Base-by-base conservation (phyloP, 2,888 invertebrate genomes). In the Miltochrista miniata region DNA sequence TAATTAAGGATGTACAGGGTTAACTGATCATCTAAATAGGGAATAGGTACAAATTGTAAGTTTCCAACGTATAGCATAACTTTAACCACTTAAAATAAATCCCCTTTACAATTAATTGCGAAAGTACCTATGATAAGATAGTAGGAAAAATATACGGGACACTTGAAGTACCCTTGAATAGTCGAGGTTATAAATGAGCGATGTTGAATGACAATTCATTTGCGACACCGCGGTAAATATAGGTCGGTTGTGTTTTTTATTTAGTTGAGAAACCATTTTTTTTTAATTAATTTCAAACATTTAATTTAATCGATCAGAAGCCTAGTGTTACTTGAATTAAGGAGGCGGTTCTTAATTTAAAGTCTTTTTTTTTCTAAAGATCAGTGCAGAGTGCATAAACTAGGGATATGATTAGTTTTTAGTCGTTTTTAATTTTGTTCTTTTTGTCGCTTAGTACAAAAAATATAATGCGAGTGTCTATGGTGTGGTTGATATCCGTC, bases 81-180 rank as follows among this genome's bases (percentile, higher is more conserved):
- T n/a, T 18, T 14, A n/a, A n/a, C 31, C 9, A 48, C 33, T 48
- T 42, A 14, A 42, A 44, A 37, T 12, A n/a, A 39, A 35, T 11
- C 37, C 12, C 35, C 29, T 37, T n/a, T n/a, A 2, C 18, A 45
- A 40, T 46, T 40, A 42, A 39, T 54, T 42, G 33, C 14, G 18
- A 38, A 48, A 50, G 54, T 56, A 18, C 14, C 24, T 7, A 44
- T 12, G 63, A 47, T 62, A 54, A 56, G 56, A 40, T 33, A 50
- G 15, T 30, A 24, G 15, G 36, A 54, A 40, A 54, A 45, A 34
- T 35, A 10, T 41, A 52, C 29, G 45, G 12, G 33, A 13, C 58
- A 60, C 58, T 63, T 40, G 31, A 60, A 14, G 24, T 18, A 12
- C 61, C 60, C 64, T 63, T 45, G 36, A 64, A 15, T 47, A 41